Evolutionary conservation across 2,113 vertebrate genomes (phyloP).

Genomic region (Rhinichthys klamathensis): DNA sequence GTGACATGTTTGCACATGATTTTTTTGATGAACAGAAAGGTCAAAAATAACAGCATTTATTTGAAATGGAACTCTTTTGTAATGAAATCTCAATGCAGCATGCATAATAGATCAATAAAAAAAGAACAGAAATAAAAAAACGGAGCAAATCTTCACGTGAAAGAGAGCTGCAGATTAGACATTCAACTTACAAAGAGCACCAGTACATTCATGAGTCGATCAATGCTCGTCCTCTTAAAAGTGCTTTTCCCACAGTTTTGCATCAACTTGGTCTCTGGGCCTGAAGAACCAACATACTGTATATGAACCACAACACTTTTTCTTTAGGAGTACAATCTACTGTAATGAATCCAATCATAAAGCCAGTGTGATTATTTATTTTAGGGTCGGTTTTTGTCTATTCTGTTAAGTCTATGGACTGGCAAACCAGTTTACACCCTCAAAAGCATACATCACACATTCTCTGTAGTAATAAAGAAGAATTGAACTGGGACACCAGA

Average conservation of each 20-base stretch:
- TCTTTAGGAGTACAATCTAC: no score
- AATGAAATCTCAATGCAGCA: no score
- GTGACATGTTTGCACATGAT: no score
- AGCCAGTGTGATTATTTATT: not conserved
- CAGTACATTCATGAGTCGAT: constrained; percentile 89
- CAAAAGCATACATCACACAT: not conserved
- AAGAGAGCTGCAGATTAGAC: not conserved
- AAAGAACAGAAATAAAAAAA: not conserved
- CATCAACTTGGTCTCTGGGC: constrained; percentile 95
- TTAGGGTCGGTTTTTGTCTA: not conserved
- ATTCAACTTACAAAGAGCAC: constrained; percentile 83
- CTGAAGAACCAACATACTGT: constrained; percentile 66
- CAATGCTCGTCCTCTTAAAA: constrained; percentile 91
- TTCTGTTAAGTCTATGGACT: not conserved
- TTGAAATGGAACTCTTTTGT: no score
- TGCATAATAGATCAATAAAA: no score
- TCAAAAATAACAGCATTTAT: no score
- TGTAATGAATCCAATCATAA: not conserved
- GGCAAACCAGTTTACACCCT: not conserved
- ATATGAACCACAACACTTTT: not conserved
- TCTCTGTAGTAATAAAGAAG: not conserved
- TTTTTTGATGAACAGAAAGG: no score
- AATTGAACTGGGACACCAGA: not conserved
- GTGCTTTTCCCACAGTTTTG: constrained; percentile 89
- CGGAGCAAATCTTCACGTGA: not conserved